Evolutionary conservation across 2,113 vertebrate species (phyloP), one percentile per base, ranked within the genome.

Genomic region (Labeo rohita): DNA sequence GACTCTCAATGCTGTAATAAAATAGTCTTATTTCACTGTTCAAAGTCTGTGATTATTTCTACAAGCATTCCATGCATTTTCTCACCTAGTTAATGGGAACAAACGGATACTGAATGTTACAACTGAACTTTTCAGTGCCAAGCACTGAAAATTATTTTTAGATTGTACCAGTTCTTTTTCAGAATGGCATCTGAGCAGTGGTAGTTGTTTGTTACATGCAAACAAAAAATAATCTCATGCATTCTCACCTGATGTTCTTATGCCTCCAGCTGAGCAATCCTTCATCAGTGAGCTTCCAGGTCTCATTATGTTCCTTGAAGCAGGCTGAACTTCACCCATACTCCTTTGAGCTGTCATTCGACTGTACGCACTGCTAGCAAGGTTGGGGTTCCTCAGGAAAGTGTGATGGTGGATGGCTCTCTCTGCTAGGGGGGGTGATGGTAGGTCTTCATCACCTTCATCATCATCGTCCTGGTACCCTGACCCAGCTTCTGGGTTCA

Each of bases 281-380:
- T 95, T 96, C 43, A 96, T 94, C 91, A 63, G 94, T 91, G 79
- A 95, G 90, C 81, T 95, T 90, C 92, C 91, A 52, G 80, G 68
- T 89, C 82, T 90, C 88, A 47, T 88, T 54, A 66, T 74, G 68
- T 85, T 83, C 50, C 70, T 36, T 23, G 85, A 84, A 47, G 61
- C 70, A 66, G 82, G n/a, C 86, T 89, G 9, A 84, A 90, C 78
- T 88, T 90, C 68, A 90, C 73, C 76, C 23, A 87, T 89, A 86
- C 89, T 89, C 52, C 89, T 74, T 93, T 95, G 89, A 92, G 95
- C 66, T 89, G 90, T 80, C 85, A 89, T 50, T 10, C 86, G 11
- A 93, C 56, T 90, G 92, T 95, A 96, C 93, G 96, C 96, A 90
- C 96, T 96, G 87, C 96, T 96, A 92, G 98, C 97, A 88, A 98